Evolutionary conservation across 1,140 invertebrate genomes (phyloP).

Genomic region (Philotrypesis tridentata): DNA sequence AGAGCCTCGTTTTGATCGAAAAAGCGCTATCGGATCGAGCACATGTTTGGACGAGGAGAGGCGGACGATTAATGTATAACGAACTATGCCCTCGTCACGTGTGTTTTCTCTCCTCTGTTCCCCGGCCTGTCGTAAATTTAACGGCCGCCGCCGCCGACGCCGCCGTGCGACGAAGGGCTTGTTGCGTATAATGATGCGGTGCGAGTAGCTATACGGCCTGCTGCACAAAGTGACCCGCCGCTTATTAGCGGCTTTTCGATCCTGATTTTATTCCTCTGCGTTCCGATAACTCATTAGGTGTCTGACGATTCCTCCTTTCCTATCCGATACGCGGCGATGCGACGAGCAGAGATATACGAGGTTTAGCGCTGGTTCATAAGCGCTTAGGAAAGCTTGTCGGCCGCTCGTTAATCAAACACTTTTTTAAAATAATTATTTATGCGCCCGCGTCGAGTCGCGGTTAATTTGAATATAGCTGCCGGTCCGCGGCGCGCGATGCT

Average conservation of each 20-base stretch:
- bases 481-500: no score
- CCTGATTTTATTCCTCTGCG: background rate
- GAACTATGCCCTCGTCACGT: background rate
- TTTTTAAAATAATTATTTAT: background rate
- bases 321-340: background rate
- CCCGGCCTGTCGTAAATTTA: background rate
- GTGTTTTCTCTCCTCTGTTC: no score
- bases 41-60: background rate
- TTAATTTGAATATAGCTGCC: background rate
- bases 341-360: background rate
- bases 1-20: background rate
- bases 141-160: no score
- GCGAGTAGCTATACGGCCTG: background rate
- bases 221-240: background rate
- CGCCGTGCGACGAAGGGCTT: background rate
- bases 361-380: background rate
- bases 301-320: background rate
- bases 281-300: background rate
- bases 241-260: background rate
- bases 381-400: background rate
- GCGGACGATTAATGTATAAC: background rate
- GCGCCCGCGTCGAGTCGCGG: background rate
- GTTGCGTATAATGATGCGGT: background rate
- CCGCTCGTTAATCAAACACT: background rate
- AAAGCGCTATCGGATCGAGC: slow-evolving; percentile 1